These are phyloP conservation scores for Coremacera marginata DNA, from an alignment of 2,888 invertebrate species.

Conservation along the genomic window DNA sequence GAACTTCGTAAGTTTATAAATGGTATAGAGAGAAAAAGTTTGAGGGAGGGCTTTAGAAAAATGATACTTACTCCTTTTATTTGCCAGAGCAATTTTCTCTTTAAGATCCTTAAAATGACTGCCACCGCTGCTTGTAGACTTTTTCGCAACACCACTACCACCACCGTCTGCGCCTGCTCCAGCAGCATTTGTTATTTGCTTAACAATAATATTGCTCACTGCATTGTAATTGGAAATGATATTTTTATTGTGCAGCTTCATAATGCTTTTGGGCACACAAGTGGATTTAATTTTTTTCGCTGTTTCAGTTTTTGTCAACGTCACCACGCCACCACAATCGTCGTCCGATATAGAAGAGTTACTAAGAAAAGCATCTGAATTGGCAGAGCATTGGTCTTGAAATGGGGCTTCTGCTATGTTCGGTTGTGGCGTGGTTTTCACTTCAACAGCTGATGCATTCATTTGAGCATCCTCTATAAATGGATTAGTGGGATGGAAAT, in stretches of 20 bases:
- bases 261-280: slow-evolving; percentile 51
- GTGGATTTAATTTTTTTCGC: slow-evolving; percentile 12
- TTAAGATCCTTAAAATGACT: slow-evolving; percentile 73
- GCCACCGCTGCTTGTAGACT: slow-evolving; percentile 62
- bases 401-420: slow-evolving; percentile 30
- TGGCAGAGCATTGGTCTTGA: slow-evolving; percentile 32
- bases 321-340: not conserved
- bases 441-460: not conserved
- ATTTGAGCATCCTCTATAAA: slow-evolving; percentile 61
- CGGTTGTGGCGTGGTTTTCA: not conserved
- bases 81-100: slow-evolving; percentile 71
- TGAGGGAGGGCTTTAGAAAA: no score
- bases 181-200: slow-evolving; percentile 62
- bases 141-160: slow-evolving; percentile 57
- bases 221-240: slow-evolving; percentile 59
- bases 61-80: slow-evolving; percentile 66
- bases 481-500: slow-evolving; percentile 67
- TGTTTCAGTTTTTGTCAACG: not conserved
- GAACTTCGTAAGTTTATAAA: no score
- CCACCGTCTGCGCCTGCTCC: slow-evolving; percentile 54
- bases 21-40: no score
- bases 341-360: slow-evolving; percentile 47
- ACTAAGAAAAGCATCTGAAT: slow-evolving; percentile 51
- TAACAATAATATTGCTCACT: slow-evolving; percentile 65
- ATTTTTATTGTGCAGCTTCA: slow-evolving; percentile 61